Evolutionary conservation across 1,140 invertebrate species (phyloP).

Genomic region (Teleopsis dalmanni): DNA sequence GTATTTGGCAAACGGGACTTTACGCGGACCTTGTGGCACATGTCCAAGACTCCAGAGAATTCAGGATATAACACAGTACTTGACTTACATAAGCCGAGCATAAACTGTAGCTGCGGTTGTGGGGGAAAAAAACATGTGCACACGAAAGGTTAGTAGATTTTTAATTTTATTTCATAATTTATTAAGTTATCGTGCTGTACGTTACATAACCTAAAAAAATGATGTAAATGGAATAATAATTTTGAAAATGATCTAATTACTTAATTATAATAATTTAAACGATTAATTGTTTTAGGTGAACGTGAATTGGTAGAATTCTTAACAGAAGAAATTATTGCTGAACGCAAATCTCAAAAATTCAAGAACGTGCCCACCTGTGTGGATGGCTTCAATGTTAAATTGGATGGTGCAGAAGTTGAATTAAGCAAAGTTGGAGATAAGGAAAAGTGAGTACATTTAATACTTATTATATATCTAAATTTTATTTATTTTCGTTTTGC

Average conservation of each 20-base stretch:
- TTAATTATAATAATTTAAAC: conserved; percentile 10
- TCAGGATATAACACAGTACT: conserved; percentile 21
- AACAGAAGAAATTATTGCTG: conserved; percentile 79
- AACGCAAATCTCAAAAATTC: conserved; percentile 70
- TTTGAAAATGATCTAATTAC: conserved; percentile 2
- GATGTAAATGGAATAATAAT: conserved; percentile 12
- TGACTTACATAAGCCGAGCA: conserved; percentile 42
- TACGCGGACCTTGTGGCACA: conserved; percentile 60
- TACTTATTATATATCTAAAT: not conserved
- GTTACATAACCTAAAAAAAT: conserved; percentile 37
- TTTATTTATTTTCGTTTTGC: not conserved
- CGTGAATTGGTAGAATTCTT: conserved; percentile 79
- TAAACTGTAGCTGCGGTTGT: conserved; percentile 57
- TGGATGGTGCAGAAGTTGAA: conserved; percentile 69
- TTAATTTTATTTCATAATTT: not conserved
- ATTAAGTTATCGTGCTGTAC: not conserved
- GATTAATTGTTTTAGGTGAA: conserved; percentile 54
- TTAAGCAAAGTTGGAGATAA: conserved; percentile 62
- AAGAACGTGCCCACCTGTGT: conserved; percentile 67
- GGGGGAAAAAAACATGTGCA: conserved; percentile 50
- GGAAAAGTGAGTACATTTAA: conserved; percentile 55
- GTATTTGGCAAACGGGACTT: conserved; percentile 51
- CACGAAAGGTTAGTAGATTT: conserved; percentile 56
- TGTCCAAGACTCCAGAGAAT: conserved; percentile 47
- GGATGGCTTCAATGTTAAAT: conserved; percentile 68